phyloP scores from a whole-genome alignment of 2,113 vertebrate genomes.

The Lota lota region DNA sequence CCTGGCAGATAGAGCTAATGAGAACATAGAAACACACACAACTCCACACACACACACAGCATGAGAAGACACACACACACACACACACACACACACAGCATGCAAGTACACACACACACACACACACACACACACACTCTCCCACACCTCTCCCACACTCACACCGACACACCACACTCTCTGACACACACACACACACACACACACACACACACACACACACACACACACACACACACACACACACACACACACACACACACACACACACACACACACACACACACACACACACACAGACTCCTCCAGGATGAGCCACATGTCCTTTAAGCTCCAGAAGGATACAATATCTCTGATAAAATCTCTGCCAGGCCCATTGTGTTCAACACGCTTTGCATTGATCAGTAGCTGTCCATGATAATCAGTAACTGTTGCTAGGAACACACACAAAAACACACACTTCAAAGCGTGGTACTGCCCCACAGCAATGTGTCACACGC shows the following conservation, averaged over 20 bases:
- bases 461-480: conserved; percentile 8
- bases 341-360: conserved; percentile 14
- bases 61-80: too few species aligned
- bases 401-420: background rate
- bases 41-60: too few species aligned
- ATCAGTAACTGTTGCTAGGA: too few species aligned
- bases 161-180: conserved; percentile 9
- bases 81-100: too few species aligned
- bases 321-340: too few species aligned
- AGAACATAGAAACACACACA: too few species aligned
- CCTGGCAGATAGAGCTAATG: conserved; percentile 29
- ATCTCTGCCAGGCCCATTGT: conserved; percentile 10
- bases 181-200: background rate
- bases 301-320: background rate
- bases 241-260: conserved; percentile 11
- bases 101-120: too few species aligned
- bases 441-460: conserved; percentile 2
- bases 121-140: too few species aligned
- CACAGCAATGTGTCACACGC: too few species aligned
- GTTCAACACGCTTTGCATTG: conserved; percentile 10
- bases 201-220: conserved; percentile 12
- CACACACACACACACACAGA: conserved; percentile 13
- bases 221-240: conserved; percentile 11
- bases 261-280: conserved; percentile 14
- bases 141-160: conserved; percentile 2